Percentiles rank a stretch among this genome's conserved stretches.
Conservation (phyloP, 2,888 invertebrate species). For the Andrena haemorrhoa region DNA sequence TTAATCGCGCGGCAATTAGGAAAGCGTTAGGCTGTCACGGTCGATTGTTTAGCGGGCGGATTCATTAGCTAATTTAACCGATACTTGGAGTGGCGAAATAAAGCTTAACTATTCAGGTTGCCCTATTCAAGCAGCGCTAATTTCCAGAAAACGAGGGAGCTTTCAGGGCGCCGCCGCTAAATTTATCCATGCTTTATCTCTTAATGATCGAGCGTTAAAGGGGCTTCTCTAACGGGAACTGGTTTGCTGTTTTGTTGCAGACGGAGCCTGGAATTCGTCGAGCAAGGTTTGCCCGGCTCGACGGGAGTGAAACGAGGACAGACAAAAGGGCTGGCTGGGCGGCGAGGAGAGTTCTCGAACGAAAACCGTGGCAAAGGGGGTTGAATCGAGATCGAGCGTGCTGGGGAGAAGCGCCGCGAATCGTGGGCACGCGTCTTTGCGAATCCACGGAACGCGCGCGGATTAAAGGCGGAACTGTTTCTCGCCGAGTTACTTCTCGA, state of each 20-base stretch:
- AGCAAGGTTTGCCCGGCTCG: constrained; percentile 36
- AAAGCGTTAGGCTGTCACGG: constrained; percentile 3
- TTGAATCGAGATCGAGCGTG: constrained; percentile 20
- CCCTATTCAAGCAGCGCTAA: constrained; percentile 1
- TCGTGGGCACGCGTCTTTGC: constrained; percentile 37
- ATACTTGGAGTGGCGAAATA: not conserved
- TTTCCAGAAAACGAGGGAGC: constrained; percentile 2
- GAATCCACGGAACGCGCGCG: constrained; percentile 23
- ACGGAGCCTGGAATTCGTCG: constrained; percentile 6
- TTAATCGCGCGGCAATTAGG: constrained; percentile 5
- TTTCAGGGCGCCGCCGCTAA: not conserved
- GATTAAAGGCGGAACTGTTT: constrained; percentile 23
- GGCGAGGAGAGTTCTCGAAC: constrained; percentile 32
- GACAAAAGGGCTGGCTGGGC: constrained; percentile 28
- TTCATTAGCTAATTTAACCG: constrained; percentile 1
- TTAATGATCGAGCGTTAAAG: constrained; percentile 51
- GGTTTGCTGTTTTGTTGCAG: constrained; percentile 69
- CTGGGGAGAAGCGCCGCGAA: not conserved
- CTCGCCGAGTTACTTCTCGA: constrained; percentile 6
- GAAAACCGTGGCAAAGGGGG: constrained; percentile 6
- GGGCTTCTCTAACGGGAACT: constrained; percentile 57
- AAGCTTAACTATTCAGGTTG: not conserved
- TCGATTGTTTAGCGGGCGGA: not conserved
- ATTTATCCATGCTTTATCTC: constrained; percentile 40
- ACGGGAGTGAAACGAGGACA: not conserved